Base-by-base conservation (phyloP, 2,888 invertebrate genomes). In the Tetranychus truncatus region DNA sequence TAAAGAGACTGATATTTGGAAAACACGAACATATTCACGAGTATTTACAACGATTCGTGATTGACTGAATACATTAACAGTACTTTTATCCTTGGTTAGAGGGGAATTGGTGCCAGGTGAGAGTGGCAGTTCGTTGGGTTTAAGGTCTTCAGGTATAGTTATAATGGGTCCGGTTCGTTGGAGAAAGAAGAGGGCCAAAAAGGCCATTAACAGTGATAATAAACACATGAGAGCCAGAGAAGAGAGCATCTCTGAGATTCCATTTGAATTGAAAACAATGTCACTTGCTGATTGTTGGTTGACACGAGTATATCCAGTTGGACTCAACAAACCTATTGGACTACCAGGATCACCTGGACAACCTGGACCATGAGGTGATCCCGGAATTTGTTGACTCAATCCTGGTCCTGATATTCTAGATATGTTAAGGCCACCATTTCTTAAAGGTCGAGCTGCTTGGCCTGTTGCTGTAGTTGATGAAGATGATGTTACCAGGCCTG, bases 1-100 rank as follows among this genome's bases (percentile, higher is more conserved):
- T 81, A 94, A 85, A 46, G 92, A 92, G 82, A 93, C 86, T 74
- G 92, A 92, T 81, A 93, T 93, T 86, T 94, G 93, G 83, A 91
- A 91, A 78, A 94, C 91, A 80, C 91, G 89, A 77, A 89, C 89
- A 82, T 91, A 91, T 82, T 92, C 92, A 82, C 91, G 91, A 45
- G 87, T 87, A 78, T 85, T 87, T 11, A 76, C 76, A 81, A 87
- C 87, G 81, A 83, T 85, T 81, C 83, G 55, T 20, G 73, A 44
- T 45, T 66, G 73, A 73, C 73, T 73, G 20, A 73, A 24, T 15
- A 46, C 72, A 9, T 77, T 69, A 9, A 76, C 74, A 66, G 77
- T 77, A 20, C 6, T 24, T 69, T 69, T 69, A 24, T 20, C 20
- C 34, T 69, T 69, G 11, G 21, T 24, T 24, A 11, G 20, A 20